Evolutionary conservation across 2,888 invertebrate genomes (phyloP), one percentile per base, ranked within the genome.

Genomic region (Pachymerium ferrugineum): DNA sequence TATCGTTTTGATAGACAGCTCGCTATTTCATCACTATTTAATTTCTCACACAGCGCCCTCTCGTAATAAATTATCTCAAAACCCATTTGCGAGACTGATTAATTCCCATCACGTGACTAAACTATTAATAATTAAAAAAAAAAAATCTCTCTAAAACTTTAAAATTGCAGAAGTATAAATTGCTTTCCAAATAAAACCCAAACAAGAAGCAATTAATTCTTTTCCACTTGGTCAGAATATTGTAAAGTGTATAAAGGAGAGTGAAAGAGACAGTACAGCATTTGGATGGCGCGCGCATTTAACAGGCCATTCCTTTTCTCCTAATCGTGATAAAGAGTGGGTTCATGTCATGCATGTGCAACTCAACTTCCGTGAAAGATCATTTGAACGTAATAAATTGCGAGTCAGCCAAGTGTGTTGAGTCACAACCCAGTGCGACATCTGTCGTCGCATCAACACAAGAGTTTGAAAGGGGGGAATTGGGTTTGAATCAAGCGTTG

Each of bases 221-320:
- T 62, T 62, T 62, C 62, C 62, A 62, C 25, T 62, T 62, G 62
- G 62, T 62, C 62, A 62, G 62, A 62, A 62, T 28, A 16, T 54
- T 22, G 47, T 54, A 22, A n/a, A 54, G 47, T 54, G 47, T 19
- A 54, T 19, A 54, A 54, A 8, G 47, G 62, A n/a, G 62, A 28
- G 62, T 28, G 28, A 28, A 62, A 28, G 25, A 62, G 62, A 62
- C 62, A 28, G 25, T 25, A 28, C 62, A 62, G 62, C 62, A 62
- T 62, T 28, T 28, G 28, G 28, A 62, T 62, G 62, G 62, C 62
- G 62, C 62, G 62, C 62, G 62, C 62, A 62, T 62, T 62, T 62
- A 62, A 62, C 62, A 62, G 62, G 62, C 62, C 62, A 62, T 62
- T 62, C 62, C 62, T 62, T 62, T 62, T 62, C 62, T 62, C 62